Evolutionary conservation across 2,888 invertebrate species (phyloP).

Genomic region (Subacronicta megacephala): DNA sequence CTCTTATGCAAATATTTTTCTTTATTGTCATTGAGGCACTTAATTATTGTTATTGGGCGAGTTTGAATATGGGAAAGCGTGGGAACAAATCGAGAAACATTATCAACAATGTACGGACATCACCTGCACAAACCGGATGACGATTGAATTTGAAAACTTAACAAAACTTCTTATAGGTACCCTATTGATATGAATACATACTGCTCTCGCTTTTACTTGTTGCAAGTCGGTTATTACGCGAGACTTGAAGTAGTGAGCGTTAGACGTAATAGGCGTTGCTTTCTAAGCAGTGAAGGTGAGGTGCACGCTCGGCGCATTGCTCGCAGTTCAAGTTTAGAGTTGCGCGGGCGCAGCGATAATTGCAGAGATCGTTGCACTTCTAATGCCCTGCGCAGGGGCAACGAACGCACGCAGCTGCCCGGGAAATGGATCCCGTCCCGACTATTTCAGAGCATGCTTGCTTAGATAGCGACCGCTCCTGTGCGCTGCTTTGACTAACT

Average conservation of each 20-base stretch:
- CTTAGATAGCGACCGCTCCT: conserved; percentile 75
- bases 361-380: conserved; percentile 88
- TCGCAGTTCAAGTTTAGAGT: conserved; percentile 86
- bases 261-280: conserved; percentile 84
- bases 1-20: conserved; percentile 77
- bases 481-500: conserved; percentile 70
- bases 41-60: conserved; percentile 68
- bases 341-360: conserved; percentile 77
- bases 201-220: conserved; percentile 84
- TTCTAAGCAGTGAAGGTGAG: conserved; percentile 89
- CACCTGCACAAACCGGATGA: conserved; percentile 43
- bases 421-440: conserved; percentile 88
- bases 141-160: conserved; percentile 33
- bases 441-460: conserved; percentile 86
- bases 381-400: conserved; percentile 86
- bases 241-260: conserved; percentile 66
- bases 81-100: conserved; percentile 57
- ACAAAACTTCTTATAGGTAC: conserved; percentile 42
- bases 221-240: conserved; percentile 65
- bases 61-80: conserved; percentile 68
- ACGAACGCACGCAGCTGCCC: conserved; percentile 88
- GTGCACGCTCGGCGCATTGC: conserved; percentile 78
- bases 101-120: conserved; percentile 47
- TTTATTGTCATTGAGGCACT: conserved; percentile 70
- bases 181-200: conserved; percentile 59